A percentile compares a stretch with the other conserved stretches of the same genome.
Conservation (phyloP, 53 echinoderm and acorn worm genomes). For the Luidia sarsii region DNA sequence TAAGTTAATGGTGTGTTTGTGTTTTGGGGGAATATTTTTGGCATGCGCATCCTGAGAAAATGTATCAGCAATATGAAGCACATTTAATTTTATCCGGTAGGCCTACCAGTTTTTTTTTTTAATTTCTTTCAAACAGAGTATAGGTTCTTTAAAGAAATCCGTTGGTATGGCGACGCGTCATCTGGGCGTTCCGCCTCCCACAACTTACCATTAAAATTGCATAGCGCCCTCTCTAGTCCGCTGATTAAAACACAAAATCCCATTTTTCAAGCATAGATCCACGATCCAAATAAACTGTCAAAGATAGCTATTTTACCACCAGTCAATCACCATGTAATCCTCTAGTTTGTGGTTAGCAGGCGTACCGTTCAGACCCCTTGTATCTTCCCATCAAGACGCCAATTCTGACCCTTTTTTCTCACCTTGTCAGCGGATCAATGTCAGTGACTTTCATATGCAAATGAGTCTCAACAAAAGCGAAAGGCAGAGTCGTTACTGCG, state of each 20-base stretch:
- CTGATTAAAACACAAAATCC: too few species aligned
- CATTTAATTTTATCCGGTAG: background rate
- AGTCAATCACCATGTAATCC: too few species aligned
- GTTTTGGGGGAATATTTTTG: background rate
- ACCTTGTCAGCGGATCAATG: background rate
- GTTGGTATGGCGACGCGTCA: slow-evolving; percentile 54
- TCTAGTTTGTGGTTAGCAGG: too few species aligned
- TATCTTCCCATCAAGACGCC: too few species aligned
- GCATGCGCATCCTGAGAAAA: background rate
- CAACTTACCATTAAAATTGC: background rate
- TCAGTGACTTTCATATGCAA: slow-evolving; percentile 47
- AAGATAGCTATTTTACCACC: too few species aligned
- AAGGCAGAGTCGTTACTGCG: too few species aligned
- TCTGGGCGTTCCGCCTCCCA: slow-evolving; percentile 9
- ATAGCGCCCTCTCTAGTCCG: slow-evolving; percentile 39
- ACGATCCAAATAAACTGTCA: too few species aligned
- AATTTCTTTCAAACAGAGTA: background rate
- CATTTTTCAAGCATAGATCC: too few species aligned
- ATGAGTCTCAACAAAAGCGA: slow-evolving; percentile 15
- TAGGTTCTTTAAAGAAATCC: background rate
- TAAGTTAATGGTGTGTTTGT: background rate
- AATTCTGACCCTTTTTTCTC: too few species aligned
- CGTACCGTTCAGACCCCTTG: too few species aligned
- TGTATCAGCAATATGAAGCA: background rate
- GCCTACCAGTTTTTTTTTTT: background rate